Conservation (phyloP, 2,888 invertebrate genomes). For the Sphaerophoria rueppellii region DNA sequence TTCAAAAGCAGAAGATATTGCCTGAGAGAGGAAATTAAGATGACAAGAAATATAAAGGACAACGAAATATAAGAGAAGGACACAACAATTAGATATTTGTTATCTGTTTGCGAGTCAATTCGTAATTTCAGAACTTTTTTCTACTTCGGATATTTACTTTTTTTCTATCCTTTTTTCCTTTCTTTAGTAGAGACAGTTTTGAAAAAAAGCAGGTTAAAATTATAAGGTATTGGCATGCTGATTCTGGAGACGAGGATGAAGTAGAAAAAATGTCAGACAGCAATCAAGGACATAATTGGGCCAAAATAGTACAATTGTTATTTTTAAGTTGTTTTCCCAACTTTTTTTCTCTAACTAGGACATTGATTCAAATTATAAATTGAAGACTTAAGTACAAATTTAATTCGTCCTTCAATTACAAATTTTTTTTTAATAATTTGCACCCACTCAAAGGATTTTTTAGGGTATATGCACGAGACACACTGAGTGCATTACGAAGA, state of each 20-base stretch:
- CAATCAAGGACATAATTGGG: slow-evolving; percentile 60
- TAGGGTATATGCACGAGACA: too few relatives aligned
- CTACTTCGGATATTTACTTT: slow-evolving; percentile 21
- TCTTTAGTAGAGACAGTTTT: slow-evolving; percentile 16
- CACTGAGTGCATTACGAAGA: too few relatives aligned
- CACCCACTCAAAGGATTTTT: too few relatives aligned
- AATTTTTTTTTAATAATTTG: too few relatives aligned
- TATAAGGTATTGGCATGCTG: slow-evolving; percentile 22
- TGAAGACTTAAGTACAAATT: background rate
- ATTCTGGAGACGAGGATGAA: background rate
- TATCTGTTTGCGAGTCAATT: slow-evolving; percentile 66
- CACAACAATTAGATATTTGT: slow-evolving; percentile 47
- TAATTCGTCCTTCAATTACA: background rate
- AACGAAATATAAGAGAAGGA: background rate
- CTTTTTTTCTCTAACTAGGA: slow-evolving; percentile 4
- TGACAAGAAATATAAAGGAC: background rate
- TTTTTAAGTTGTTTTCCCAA: background rate
- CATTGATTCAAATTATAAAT: slow-evolving; percentile 35
- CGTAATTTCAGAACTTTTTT: slow-evolving; percentile 53
- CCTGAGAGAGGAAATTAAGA: slow-evolving; percentile 22
- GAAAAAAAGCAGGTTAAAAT: slow-evolving; percentile 3
- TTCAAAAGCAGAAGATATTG: background rate
- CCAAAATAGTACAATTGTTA: slow-evolving; percentile 29
- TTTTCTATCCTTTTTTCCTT: background rate
- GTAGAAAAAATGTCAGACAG: slow-evolving; percentile 42